Evolutionary conservation across 2,797 vertebrate genomes (phyloP).

Genomic region (Clarias laeviceps): DNA sequence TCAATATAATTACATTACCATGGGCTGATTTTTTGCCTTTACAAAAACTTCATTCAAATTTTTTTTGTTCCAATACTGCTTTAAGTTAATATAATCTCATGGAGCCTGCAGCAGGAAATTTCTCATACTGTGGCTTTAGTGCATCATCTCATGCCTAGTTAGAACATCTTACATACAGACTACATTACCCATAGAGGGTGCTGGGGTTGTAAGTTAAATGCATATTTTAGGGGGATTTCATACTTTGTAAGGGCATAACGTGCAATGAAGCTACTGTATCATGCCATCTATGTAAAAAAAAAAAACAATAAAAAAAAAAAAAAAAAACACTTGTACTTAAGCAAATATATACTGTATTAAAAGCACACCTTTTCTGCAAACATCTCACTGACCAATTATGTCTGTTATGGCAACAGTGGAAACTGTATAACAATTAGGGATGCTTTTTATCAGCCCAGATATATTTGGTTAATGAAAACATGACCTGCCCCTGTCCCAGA

Average conservation of each 20-base stretch:
- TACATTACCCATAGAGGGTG: not conserved
- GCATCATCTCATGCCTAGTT: not conserved
- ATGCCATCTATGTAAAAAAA: not conserved
- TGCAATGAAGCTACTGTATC: not conserved
- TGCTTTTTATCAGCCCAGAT: not conserved
- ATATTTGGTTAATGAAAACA: too few relatives aligned
- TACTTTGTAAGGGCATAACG: not conserved
- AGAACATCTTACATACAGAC: not conserved
- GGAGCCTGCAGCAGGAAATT: not conserved
- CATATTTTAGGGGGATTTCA: not conserved
- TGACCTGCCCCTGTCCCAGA: too few relatives aligned
- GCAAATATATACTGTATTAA: constrained; percentile 2
- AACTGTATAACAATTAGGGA: not conserved
- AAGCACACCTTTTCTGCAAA: constrained; percentile 2
- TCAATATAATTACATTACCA: not conserved
- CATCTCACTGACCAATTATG: not conserved
- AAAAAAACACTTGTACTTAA: not conserved
- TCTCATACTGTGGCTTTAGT: not conserved
- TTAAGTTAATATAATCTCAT: not conserved
- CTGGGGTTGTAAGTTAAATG: not conserved
- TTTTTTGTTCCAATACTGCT: not conserved
- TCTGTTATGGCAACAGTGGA: not conserved
- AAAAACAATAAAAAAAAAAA: too few relatives aligned
- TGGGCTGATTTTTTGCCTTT: not conserved
- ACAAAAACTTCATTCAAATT: not conserved